phyloP scores from a whole-genome alignment of 2,797 vertebrate species.

The Acipenser oxyrinchus region DNA sequence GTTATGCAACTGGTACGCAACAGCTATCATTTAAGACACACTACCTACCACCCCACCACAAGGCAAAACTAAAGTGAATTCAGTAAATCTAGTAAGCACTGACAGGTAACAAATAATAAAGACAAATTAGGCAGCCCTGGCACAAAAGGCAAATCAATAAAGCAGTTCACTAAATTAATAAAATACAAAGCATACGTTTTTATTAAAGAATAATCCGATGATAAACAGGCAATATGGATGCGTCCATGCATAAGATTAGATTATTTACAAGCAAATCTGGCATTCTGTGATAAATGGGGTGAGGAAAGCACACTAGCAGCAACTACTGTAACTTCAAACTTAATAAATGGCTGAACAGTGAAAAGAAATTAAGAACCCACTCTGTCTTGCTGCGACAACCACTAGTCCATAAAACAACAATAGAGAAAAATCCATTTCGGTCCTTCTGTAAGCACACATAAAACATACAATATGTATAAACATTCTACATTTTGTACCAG shows the following conservation, averaged over 20 bases:
- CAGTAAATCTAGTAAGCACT: constrained; percentile 7
- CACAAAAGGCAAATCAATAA: constrained; percentile 40
- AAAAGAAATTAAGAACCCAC: constrained; percentile 2
- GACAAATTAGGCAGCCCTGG: constrained; percentile 40
- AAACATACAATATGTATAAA: background rate
- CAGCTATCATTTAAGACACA: background rate
- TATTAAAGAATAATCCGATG: constrained; percentile 48
- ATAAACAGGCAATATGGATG: constrained; percentile 47
- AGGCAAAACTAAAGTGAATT: constrained; percentile 5
- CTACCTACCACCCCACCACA: background rate
- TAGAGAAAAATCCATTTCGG: background rate
- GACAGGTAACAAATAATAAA: constrained; percentile 36
- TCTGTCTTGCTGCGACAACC: background rate
- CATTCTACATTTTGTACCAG: background rate
- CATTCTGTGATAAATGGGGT: constrained; percentile 49
- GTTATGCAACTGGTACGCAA: background rate
- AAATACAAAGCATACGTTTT: constrained; percentile 45
- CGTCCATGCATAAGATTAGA: constrained; percentile 57
- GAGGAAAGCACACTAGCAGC: constrained; percentile 34
- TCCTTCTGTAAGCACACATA: background rate
- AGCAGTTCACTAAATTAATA: constrained; percentile 44
- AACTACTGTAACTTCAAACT: constrained; percentile 25
- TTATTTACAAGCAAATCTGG: constrained; percentile 54
- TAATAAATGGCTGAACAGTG: background rate
- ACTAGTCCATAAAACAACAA: background rate